Percentiles rank a stretch among this genome's conserved stretches.
phyloP scores from a whole-genome alignment of 2,888 invertebrate species.

The Eupithecia insigniata region DNA sequence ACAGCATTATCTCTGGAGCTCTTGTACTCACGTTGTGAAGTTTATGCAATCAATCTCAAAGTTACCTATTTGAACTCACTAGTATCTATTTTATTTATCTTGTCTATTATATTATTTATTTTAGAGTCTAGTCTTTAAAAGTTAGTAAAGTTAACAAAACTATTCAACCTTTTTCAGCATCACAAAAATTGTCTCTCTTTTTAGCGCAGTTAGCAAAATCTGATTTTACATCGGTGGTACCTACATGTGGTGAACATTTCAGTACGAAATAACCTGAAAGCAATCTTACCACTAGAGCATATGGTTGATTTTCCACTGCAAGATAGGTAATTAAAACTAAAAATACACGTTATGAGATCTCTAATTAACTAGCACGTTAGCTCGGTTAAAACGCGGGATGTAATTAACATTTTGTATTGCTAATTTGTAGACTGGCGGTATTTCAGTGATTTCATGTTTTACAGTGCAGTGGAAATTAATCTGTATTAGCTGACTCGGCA shows the following conservation, averaged over 20 bases:
- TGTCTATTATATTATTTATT: too few relatives aligned
- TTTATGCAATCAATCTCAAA: too few relatives aligned
- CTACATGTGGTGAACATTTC: neutral
- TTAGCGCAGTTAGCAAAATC: constrained; percentile 3
- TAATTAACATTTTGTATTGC: constrained; percentile 50
- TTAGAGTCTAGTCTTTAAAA: neutral
- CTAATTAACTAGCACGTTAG: constrained; percentile 55
- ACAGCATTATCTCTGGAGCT: too few relatives aligned
- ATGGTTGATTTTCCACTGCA: constrained; percentile 1
- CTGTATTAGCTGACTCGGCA: too few relatives aligned
- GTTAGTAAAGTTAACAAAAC: neutral
- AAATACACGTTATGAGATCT: constrained; percentile 54
- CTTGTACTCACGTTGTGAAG: too few relatives aligned
- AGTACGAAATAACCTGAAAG: neutral
- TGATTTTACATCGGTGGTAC: neutral
- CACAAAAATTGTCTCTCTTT: neutral
- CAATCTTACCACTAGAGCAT: neutral
- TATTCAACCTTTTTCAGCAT: neutral
- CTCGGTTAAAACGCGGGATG: constrained; percentile 49
- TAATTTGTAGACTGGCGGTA: constrained; percentile 30
- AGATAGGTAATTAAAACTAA: constrained; percentile 47
- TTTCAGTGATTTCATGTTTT: constrained; percentile 13
- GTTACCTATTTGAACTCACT: neutral
- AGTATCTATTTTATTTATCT: neutral
- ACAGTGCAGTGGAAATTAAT: neutral